phyloP scores from a whole-genome alignment of 1,140 invertebrate species.

The Venturia canescens region DNA sequence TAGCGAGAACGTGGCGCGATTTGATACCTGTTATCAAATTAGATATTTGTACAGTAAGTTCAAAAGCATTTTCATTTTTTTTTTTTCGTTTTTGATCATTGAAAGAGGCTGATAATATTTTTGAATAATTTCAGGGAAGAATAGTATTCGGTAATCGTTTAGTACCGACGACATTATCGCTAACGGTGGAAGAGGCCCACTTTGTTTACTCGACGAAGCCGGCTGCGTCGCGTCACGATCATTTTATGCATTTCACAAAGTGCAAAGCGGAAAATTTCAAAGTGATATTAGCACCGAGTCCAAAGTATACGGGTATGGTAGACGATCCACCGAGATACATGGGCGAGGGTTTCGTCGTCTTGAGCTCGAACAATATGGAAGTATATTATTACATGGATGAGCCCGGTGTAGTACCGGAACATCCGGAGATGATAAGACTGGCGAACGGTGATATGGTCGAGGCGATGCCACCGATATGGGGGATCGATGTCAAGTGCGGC shows the following conservation, averaged over 20 bases:
- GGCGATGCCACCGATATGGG: slow-evolving; percentile 94
- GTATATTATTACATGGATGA: slow-evolving; percentile 98
- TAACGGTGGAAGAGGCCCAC: slow-evolving; percentile 96
- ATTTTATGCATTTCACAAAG: slow-evolving; percentile 98
- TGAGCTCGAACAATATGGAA: slow-evolving; percentile 96
- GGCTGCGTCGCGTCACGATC: slow-evolving; percentile 93
- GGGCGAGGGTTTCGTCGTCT: slow-evolving; percentile 98
- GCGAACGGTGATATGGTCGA: slow-evolving; percentile 96
- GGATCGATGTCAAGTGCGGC: slow-evolving; percentile 96
- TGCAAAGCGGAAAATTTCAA: slow-evolving; percentile 97
- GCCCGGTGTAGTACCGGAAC: slow-evolving; percentile 91
- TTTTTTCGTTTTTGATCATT: no score
- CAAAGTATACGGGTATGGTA: slow-evolving; percentile 93
- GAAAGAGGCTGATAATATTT: no score
- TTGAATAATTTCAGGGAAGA: slow-evolving; percentile 81
- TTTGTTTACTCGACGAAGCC: slow-evolving; percentile 97
- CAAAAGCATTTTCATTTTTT: not conserved
- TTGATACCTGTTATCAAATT: slow-evolving; percentile 98
- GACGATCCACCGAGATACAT: slow-evolving; percentile 98
- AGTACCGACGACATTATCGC: slow-evolving; percentile 94
- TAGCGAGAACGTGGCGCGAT: slow-evolving; percentile 94
- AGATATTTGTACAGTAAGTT: slow-evolving; percentile 88
- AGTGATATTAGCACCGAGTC: slow-evolving; percentile 94
- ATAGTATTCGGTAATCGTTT: slow-evolving; percentile 98
- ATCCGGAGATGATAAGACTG: slow-evolving; percentile 92